Conservation (phyloP, 2,797 vertebrate genomes). For the Eulemur rubriventer region DNA sequence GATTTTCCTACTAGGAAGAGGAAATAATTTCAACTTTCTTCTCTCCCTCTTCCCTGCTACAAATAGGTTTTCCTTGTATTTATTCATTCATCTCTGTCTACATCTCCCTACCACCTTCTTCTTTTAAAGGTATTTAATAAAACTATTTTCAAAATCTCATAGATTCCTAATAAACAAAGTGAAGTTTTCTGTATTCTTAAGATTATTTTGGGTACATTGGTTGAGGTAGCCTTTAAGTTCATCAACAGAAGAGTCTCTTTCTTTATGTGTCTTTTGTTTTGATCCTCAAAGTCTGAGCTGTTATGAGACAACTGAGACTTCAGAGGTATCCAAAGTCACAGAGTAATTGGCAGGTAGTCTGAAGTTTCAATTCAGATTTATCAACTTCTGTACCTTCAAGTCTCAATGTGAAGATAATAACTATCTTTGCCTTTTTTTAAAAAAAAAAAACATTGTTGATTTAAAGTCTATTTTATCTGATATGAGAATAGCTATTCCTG, state of each 20-base stretch:
- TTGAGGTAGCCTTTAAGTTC: neutral
- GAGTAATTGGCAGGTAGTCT: neutral
- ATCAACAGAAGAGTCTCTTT: neutral
- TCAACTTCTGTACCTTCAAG: neutral
- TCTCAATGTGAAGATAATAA: no score
- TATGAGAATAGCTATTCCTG: no score
- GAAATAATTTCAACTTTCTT: neutral
- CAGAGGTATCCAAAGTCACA: neutral
- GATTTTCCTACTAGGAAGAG: neutral
- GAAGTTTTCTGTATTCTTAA: neutral
- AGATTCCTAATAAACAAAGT: neutral
- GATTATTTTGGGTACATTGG: neutral
- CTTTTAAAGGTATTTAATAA: neutral
- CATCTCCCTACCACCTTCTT: neutral
- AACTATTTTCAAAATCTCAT: neutral
- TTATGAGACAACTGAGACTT: neutral
- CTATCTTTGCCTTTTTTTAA: no score
- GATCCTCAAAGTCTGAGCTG: neutral
- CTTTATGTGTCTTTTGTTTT: neutral
- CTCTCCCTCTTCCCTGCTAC: neutral
- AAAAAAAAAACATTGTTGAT: no score
- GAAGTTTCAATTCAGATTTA: neutral
- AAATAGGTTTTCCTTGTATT: neutral
- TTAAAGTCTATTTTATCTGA: no score
- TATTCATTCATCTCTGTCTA: neutral